Percentiles rank a stretch among this genome's conserved stretches.
These are phyloP conservation scores for Ruditapes philippinarum DNA, from an alignment of 1,140 invertebrate species.

Conservation along the genomic window DNA sequence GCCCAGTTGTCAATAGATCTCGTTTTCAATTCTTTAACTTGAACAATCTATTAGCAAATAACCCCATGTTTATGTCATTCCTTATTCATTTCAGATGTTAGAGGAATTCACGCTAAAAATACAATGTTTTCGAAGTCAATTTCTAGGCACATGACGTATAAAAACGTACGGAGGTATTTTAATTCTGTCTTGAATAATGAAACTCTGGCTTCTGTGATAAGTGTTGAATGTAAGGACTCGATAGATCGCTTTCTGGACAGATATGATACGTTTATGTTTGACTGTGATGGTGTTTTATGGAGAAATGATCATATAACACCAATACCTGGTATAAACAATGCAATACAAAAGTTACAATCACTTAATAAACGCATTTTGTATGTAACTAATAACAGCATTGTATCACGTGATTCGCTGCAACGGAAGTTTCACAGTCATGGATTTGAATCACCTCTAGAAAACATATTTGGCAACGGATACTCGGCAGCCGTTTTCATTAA, in stretches of 20 bases:
- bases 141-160: neutral
- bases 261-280: constrained; percentile 80
- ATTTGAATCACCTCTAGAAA: constrained; percentile 71
- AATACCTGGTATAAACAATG: constrained; percentile 68
- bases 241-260: constrained; percentile 59
- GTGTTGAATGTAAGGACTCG: neutral
- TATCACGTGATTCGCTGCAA: constrained; percentile 59
- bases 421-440: constrained; percentile 75
- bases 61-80: no score
- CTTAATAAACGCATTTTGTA: constrained; percentile 76
- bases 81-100: no score
- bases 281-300: constrained; percentile 83
- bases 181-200: no score
- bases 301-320: constrained; percentile 75
- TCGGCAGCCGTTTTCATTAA: constrained; percentile 78
- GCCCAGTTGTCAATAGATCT: no score
- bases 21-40: neutral
- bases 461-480: constrained; percentile 79
- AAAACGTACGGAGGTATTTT: neutral
- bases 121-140: neutral
- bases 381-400: constrained; percentile 83
- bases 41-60: no score
- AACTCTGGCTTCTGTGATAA: neutral
- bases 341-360: constrained; percentile 68
- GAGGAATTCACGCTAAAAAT: no score